A percentile compares a stretch with the other conserved stretches of the same genome.
Evolutionary conservation across 2,113 vertebrate species (phyloP).

Genomic region (Anser brachyrhynchus): DNA sequence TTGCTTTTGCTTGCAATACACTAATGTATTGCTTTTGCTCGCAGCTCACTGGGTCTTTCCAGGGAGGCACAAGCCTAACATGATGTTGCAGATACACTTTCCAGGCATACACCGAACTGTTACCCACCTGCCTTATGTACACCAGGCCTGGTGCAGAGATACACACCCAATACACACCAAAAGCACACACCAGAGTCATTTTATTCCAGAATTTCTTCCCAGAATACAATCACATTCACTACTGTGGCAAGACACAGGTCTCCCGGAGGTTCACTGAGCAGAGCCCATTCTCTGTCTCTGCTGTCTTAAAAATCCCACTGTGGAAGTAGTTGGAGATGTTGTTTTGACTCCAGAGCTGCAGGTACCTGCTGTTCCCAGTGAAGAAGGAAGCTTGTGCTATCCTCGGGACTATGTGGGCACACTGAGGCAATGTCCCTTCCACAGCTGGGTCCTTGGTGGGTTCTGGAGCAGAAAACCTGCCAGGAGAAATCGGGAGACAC

Average conservation of each 20-base stretch:
- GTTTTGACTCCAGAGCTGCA: neutral
- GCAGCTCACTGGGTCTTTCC: neutral
- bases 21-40: neutral
- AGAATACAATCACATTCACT: neutral
- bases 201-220: neutral
- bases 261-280: neutral
- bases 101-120: neutral
- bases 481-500: neutral
- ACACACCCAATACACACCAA: neutral
- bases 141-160: neutral
- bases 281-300: neutral
- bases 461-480: neutral
- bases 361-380: neutral
- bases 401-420: neutral
- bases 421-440: neutral
- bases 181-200: neutral
- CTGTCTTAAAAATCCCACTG: neutral
- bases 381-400: neutral
- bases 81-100: neutral
- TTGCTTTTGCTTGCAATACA: neutral
- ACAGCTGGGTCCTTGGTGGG: neutral
- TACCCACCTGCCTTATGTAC: neutral
- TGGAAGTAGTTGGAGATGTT: neutral
- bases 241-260: neutral
- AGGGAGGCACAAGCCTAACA: conserved; percentile 11